A percentile compares a stretch with the other conserved stretches of the same genome.
Conservation (phyloP, 2,888 invertebrate species). For the Scaptomyza cyrtandrae region DNA sequence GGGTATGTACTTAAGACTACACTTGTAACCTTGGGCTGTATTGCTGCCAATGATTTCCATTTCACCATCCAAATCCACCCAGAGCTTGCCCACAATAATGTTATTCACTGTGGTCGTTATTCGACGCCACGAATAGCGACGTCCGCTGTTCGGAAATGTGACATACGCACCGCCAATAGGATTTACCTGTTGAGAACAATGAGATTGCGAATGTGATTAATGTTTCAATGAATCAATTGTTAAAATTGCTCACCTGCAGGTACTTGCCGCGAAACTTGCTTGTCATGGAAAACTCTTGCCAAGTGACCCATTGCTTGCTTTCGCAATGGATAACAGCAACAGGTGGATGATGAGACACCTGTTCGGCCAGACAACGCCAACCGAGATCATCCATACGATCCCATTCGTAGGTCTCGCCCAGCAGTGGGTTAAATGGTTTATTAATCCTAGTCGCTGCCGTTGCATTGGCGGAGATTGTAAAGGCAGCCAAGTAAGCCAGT, state of each 20-base stretch:
- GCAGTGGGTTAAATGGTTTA: slow-evolving; percentile 98
- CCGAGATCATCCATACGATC: slow-evolving; percentile 98
- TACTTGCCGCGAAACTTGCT: slow-evolving; percentile 99
- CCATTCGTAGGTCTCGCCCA: slow-evolving; percentile 98
- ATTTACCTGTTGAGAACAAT: slow-evolving; percentile 78
- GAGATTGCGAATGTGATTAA: neutral
- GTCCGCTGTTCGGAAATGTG: slow-evolving; percentile 88
- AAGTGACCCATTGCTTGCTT: slow-evolving; percentile 95
- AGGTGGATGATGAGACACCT: slow-evolving; percentile 99
- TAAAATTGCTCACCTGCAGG: slow-evolving; percentile 88
- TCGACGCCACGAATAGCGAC: slow-evolving; percentile 99
- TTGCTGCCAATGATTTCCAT: slow-evolving; percentile 97
- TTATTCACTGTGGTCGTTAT: slow-evolving; percentile 99
- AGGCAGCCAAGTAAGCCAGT: slow-evolving; percentile 97
- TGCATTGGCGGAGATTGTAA: slow-evolving; percentile 97
- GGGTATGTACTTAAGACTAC: slow-evolving; percentile 98
- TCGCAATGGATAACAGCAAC: slow-evolving; percentile 98
- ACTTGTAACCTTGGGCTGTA: slow-evolving; percentile 94
- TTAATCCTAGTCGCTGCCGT: slow-evolving; percentile 93
- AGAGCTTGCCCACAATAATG: slow-evolving; percentile 99
- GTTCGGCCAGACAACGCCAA: slow-evolving; percentile 97
- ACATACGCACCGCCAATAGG: slow-evolving; percentile 91
- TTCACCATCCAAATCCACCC: slow-evolving; percentile 99
- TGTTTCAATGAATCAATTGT: neutral
- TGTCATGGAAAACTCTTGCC: slow-evolving; percentile 99